Percentiles rank a stretch among this genome's conserved stretches.
Evolutionary conservation across 2,888 invertebrate genomes (phyloP).

Genomic region (Coelopa pilipes): DNA sequence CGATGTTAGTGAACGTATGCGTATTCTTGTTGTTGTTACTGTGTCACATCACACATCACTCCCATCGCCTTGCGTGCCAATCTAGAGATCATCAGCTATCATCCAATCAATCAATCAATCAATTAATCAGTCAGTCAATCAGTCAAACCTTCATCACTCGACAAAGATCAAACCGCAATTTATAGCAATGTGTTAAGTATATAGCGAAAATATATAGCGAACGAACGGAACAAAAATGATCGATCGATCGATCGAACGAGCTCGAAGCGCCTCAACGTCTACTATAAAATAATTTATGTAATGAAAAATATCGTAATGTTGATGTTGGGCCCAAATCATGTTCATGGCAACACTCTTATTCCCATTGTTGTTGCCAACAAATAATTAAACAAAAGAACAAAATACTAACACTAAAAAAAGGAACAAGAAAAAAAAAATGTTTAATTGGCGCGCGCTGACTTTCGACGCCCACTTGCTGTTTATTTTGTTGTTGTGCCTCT

Average conservation of each 20-base stretch:
- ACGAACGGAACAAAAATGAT: slow-evolving; percentile 11
- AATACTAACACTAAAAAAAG: no score
- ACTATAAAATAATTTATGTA: slow-evolving; percentile 66
- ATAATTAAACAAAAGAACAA: no score
- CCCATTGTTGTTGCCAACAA: no score
- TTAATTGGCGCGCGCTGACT: slow-evolving; percentile 27
- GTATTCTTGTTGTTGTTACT: slow-evolving; percentile 33
- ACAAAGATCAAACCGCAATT: background rate
- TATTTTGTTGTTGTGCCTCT: background rate
- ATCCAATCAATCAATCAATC: background rate
- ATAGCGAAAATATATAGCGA: slow-evolving; percentile 18
- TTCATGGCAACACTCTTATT: background rate
- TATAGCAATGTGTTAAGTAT: background rate
- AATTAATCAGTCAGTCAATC: no score
- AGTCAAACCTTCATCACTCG: background rate
- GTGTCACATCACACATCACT: slow-evolving; percentile 27
- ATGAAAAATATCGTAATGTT: slow-evolving; percentile 66
- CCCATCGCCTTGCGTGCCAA: slow-evolving; percentile 3
- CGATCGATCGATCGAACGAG: background rate
- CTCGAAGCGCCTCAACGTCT: slow-evolving; percentile 47
- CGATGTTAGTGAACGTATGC: slow-evolving; percentile 32
- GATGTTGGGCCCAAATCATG: slow-evolving; percentile 58
- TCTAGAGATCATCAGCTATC: background rate
- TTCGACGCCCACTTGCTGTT: background rate
- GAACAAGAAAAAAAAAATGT: no score